Percentiles rank a stretch among this genome's conserved stretches.
These are phyloP conservation scores for Muraenolepis orangiensis DNA, from an alignment of 2,797 vertebrate species.

Conservation along the genomic window DNA sequence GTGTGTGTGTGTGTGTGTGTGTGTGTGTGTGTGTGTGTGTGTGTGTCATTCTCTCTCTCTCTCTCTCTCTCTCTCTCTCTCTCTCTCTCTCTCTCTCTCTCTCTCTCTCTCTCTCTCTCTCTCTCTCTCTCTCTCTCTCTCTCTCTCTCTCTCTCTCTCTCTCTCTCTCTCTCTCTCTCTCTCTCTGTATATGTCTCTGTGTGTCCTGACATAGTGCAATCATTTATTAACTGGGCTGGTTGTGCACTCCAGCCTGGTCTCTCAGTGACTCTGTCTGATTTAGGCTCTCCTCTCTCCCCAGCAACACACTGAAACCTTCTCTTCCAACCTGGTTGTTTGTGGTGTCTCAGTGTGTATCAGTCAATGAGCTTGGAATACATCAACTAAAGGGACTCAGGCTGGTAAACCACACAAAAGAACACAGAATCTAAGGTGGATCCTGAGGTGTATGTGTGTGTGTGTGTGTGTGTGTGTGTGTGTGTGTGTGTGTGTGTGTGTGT, in stretches of 20 bases:
- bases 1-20: too few species aligned
- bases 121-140: background rate
- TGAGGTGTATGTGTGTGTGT: too few species aligned
- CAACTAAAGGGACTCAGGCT: background rate
- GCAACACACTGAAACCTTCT: slow-evolving; percentile 5
- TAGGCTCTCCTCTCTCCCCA: slow-evolving; percentile 33
- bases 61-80: background rate
- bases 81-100: too few species aligned
- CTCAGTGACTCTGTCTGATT: slow-evolving; percentile 62
- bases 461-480: too few species aligned
- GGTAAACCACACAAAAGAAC: background rate
- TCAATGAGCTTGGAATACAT: too few species aligned
- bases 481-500: too few species aligned
- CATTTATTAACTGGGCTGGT: slow-evolving; percentile 61
- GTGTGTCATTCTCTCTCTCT: background rate
- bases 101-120: too few species aligned
- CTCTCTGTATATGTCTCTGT: slow-evolving; percentile 29
- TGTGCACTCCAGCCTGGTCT: slow-evolving; percentile 24
- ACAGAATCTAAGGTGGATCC: background rate
- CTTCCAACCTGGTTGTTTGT: background rate
- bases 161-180: slow-evolving; percentile 36
- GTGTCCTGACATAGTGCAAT: slow-evolving; percentile 52
- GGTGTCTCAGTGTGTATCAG: background rate
- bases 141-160: slow-evolving; percentile 16
- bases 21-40: too few species aligned